phyloP scores from a whole-genome alignment of 1,140 invertebrate genomes.

The Ditylenchus dipsaci region DNA sequence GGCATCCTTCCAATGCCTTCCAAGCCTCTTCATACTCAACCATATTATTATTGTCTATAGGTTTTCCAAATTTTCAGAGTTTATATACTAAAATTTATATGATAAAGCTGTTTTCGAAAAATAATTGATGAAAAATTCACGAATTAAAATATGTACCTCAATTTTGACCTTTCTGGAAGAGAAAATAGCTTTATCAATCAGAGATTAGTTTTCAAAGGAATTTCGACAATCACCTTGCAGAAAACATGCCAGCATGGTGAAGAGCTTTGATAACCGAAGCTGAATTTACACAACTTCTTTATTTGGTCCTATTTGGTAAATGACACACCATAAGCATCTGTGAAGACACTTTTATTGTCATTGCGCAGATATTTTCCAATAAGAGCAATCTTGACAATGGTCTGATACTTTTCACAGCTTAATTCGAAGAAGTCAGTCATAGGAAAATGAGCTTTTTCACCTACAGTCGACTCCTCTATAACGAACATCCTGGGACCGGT shows the following conservation, averaged over 20 bases:
- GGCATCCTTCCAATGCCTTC: slow-evolving; percentile 79
- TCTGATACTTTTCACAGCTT: slow-evolving; percentile 72
- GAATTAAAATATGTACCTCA: slow-evolving; percentile 14
- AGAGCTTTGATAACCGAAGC: slow-evolving; percentile 88
- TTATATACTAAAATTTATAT: slow-evolving; percentile 70
- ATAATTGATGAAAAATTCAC: background rate
- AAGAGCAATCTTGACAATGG: slow-evolving; percentile 81
- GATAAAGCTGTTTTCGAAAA: background rate
- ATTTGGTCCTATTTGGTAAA: background rate
- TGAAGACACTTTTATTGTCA: slow-evolving; percentile 61
- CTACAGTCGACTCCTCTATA: too few relatives aligned
- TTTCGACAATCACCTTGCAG: slow-evolving; percentile 70
- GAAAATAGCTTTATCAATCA: background rate
- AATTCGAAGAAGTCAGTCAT: slow-evolving; percentile 14
- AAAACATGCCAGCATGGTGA: slow-evolving; percentile 80
- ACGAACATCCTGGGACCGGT: too few relatives aligned
- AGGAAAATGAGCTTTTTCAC: background rate
- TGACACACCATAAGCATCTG: slow-evolving; percentile 77
- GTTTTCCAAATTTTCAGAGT: slow-evolving; percentile 79
- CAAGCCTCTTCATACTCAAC: slow-evolving; percentile 84
- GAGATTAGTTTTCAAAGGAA: too few relatives aligned
- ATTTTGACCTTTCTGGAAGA: background rate
- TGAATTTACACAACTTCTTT: background rate
- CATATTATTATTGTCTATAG: slow-evolving; percentile 62
- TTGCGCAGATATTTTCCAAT: slow-evolving; percentile 96